Base-by-base conservation (phyloP, 2,888 invertebrate genomes). In the Pterostichus madidus region DNA sequence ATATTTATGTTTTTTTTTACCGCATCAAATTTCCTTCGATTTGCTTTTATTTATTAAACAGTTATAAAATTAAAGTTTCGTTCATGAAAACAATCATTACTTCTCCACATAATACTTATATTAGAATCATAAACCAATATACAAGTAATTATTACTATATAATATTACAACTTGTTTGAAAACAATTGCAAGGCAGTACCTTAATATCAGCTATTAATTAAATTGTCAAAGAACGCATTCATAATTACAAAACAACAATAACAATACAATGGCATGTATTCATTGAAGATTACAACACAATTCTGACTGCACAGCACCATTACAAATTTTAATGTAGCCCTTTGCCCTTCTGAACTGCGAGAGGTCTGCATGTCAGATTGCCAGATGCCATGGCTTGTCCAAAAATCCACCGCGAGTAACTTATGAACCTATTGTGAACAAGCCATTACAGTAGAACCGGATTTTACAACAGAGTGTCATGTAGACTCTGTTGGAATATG, bases 401-500 rank as follows among this genome's bases (percentile, higher is more conserved):
- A n/a, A 49, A 49, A 49, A 39, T 39, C 5, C 64, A 35, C 64
- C 11, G 35, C 64, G 11, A 64, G 32, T 59, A 32, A 64, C 64
- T 64, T 64, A 64, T 64, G 64, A 64, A 35, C 35, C 64, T 32
- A 64, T 64, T 64, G 64, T 35, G 64, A 64, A 64, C 59, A 15
- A 17, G 24, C 59, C 24, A 24, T 59, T 59, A 59, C 8, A 31
- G 2, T 59, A 17, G 59, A 59, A 59, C 59, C 59, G 59, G 59
- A 59, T 59, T 59, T 59, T 24, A 59, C 31, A 24, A 24, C 5
- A 10, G 11, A 59, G 10, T 59, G 17, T 59, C 24, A 24, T 59
- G 59, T 59, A 39, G 1, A 8, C 39, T 39, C 8, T 39, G 39
- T 3, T 5, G 5, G 6, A 7, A 8, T 39, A 6, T 39, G 7